Base-by-base conservation (phyloP, 2,797 vertebrate species). In the Craterocephalus amniculus region DNA sequence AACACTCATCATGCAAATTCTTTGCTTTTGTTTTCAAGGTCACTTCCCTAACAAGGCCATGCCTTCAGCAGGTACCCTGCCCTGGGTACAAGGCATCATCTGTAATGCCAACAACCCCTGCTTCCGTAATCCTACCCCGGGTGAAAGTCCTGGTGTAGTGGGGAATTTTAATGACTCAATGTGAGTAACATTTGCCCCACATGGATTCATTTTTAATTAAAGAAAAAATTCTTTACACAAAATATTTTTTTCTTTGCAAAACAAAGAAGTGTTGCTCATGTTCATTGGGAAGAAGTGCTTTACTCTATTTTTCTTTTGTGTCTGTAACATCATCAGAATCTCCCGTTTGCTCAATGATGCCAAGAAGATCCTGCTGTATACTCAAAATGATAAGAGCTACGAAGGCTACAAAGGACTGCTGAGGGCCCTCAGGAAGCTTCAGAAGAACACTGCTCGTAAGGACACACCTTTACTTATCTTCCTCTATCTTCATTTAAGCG, bases 41-140 rank as follows among this genome's bases (percentile, higher is more conserved):
- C 97, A 99, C 84, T 99, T 99, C 87, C 98, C 97, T 26, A 99
- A 99, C 91, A 99, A 99, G 93, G 97, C 98, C 62, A 97, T 99
- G 97, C 98, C 98, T 43, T 99, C 97, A 6, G 97, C 97, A 0
- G 98, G 98, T 58, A 97, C 96, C 0, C 91, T 99, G 72, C 97
- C 97, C 1, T 99, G 98, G 97, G 91, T 99, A 36, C 98, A 99
- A 84, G 98, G 98, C 57, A 99, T 99, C 90, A 96, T 99, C 91
- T 99, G 98, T 82, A 99, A 99, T 4, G 97, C 97, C 85, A 99
- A 99, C 91, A 99, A 99, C 89, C 98, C 98, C 35, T 99, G 97
- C 83, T 99, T 99, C 88, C 96, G 97, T 58, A 95, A 97, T 64
- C 96, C 98, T 0, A 99, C 98, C 6, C 97, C 97, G 7, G 98